Base-by-base conservation (phyloP, 2,888 invertebrate species). In the Torymus texanus region DNA sequence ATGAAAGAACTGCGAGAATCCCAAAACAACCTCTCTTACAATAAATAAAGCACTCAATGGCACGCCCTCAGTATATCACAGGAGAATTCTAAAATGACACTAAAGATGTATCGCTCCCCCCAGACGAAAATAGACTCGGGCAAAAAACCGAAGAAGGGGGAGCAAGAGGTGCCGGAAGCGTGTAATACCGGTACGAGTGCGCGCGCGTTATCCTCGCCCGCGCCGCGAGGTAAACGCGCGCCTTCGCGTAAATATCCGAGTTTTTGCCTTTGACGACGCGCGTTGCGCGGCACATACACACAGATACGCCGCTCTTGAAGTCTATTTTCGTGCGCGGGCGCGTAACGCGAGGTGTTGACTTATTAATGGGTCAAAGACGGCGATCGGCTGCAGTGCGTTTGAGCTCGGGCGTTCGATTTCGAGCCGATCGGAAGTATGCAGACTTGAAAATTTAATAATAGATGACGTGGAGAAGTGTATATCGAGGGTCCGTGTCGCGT, bases 321-420 rank as follows among this genome's bases (percentile, higher is more conserved):
- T 78, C 55, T 59, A 67, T 73, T 80, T 77, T 77, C 53, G 13
- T 75, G 67, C 74, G 68, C 21, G 5, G 4, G 29, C 29, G 29
- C 21, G 71, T 65, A 55, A 55, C 67, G 18, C 79, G 82, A 83
- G 71, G 78, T 80, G 80, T 68, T 78, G 61, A 79, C 66, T 75
- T 79, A 75, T 75, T 79, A 75, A 66, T 65, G 75, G 62, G 41
- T 55, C 24, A 59, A 70, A 70, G 70, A 16, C 66, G n/a, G 29
- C 29, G 29, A 29, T 29, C 29, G 29, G 4, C 21, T 21, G 21
- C 5, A 29, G 2, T 29, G 29, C 29, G 29, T 29, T 29, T 29
- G 29, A 55, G 1, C 51, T n/a, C 65, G 50, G 72, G 29, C 65
- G 41, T 70, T 18, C 41, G 29, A 29, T 29, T 29, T 29, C 29